Percentiles rank a stretch among this genome's conserved stretches.
These are phyloP conservation scores for Peromyscus eremicus DNA, from an alignment of 2,797 vertebrate species.

Conservation along the genomic window DNA sequence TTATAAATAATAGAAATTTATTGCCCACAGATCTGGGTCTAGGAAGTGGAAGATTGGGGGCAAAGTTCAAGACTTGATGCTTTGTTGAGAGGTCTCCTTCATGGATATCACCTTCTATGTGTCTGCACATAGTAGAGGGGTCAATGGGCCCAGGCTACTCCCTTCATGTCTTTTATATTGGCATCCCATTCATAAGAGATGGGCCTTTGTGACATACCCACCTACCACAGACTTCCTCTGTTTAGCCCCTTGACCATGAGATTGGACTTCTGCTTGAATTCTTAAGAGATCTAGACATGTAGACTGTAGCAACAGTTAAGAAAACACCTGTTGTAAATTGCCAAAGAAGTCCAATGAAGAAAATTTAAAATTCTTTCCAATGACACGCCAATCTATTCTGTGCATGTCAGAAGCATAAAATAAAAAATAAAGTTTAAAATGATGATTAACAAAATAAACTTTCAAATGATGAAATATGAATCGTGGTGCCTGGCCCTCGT, in stretches of 20 bases:
- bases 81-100: background rate
- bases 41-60: background rate
- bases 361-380: background rate
- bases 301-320: background rate
- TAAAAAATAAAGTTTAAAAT: background rate
- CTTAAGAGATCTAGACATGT: background rate
- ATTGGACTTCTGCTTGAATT: background rate
- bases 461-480: background rate
- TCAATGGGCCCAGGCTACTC: background rate
- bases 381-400: background rate
- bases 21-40: background rate
- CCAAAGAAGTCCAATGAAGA: background rate
- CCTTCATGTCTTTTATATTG: background rate
- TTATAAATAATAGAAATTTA: background rate
- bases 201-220: background rate
- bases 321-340: background rate
- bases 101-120: background rate
- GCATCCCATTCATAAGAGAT: background rate
- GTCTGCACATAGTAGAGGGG: background rate
- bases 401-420: background rate
- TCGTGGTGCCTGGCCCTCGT: background rate
- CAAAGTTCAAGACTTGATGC: background rate
- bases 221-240: background rate
- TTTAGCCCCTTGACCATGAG: background rate
- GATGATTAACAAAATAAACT: background rate